These are phyloP conservation scores for Drosophila bunnanda DNA, from an alignment of 2,888 invertebrate species.

Conservation along the genomic window DNA sequence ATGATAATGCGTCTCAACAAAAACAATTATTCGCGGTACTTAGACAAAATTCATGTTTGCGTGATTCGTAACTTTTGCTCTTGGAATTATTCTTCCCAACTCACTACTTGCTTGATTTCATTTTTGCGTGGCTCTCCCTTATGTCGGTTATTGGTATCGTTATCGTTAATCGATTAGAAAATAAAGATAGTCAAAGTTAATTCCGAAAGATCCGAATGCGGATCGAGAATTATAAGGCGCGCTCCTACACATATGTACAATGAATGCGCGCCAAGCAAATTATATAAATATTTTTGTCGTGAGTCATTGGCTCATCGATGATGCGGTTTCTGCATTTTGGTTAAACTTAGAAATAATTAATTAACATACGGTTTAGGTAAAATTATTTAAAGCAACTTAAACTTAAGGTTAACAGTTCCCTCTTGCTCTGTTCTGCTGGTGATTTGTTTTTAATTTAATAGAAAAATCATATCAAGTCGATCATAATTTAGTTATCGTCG, in stretches of 20 bases:
- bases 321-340: conserved; percentile 45
- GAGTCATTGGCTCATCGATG: conserved; percentile 44
- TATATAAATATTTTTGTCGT: conserved; percentile 17
- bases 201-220: conserved; percentile 45
- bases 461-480: conserved; percentile 49
- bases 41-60: conserved; percentile 61
- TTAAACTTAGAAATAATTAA: conserved; percentile 55
- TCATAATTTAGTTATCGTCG: conserved; percentile 36
- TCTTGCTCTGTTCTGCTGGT: conserved; percentile 23
- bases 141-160: conserved; percentile 34
- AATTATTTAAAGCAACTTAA: conserved; percentile 77
- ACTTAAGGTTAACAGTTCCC: conserved; percentile 70
- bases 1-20: conserved; percentile 72
- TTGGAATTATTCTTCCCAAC: conserved; percentile 22
- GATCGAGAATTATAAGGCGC: conserved; percentile 52
- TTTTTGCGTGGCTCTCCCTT: conserved; percentile 24
- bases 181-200: conserved; percentile 46
- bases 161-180: conserved; percentile 41
- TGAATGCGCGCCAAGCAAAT: conserved; percentile 47
- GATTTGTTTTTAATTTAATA: conserved; percentile 15
- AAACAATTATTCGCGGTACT: conserved; percentile 71
- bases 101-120: conserved; percentile 43
- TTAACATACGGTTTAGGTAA: conserved; percentile 53
- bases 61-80: conserved; percentile 55
- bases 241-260: conserved; percentile 59